Evolutionary conservation across 30 jellyfish, hydroid and myxozoan genomes (phyloP).

Genomic region (Hydractinia echinata): DNA sequence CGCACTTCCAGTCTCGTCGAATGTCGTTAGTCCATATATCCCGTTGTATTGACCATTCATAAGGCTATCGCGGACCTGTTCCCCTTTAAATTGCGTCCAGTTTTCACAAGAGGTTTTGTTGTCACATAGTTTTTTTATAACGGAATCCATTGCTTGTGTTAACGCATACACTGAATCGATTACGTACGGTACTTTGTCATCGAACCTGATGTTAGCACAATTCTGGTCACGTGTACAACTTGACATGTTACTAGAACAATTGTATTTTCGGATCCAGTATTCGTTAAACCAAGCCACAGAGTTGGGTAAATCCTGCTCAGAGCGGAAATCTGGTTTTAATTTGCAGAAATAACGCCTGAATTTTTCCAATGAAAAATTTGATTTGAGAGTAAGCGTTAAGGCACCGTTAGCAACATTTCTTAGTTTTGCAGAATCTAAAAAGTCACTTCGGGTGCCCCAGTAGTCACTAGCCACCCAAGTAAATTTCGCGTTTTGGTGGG

Average conservation of each 20-base stretch:
- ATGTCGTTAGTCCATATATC: slow-evolving; percentile 39
- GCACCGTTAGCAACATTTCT: slow-evolving; percentile 57
- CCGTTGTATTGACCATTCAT: slow-evolving; percentile 47
- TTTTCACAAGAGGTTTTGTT: not conserved
- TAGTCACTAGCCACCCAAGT: slow-evolving; percentile 72
- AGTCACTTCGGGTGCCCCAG: slow-evolving; percentile 64
- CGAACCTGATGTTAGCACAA: slow-evolving; percentile 30
- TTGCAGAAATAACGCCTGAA: slow-evolving; percentile 40
- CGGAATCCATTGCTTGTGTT: slow-evolving; percentile 43
- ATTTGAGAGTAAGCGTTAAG: slow-evolving; percentile 42
- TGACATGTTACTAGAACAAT: slow-evolving; percentile 33
- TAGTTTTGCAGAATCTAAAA: slow-evolving; percentile 25
- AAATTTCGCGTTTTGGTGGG: slow-evolving; percentile 12
- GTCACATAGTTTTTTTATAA: not conserved
- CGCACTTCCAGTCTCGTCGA: slow-evolving; percentile 67
- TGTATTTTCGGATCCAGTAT: slow-evolving; percentile 53
- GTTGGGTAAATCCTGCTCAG: not conserved
- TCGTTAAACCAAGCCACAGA: slow-evolving; percentile 53
- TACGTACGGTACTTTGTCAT: slow-evolving; percentile 79
- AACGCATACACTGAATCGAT: slow-evolving; percentile 77
- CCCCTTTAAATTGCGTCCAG: not conserved
- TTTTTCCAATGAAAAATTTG: slow-evolving; percentile 11
- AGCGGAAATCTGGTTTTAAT: not conserved
- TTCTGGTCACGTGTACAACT: slow-evolving; percentile 33
- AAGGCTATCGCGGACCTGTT: slow-evolving; percentile 10